These are phyloP conservation scores for Dromococcyx pavoninus DNA, from an alignment of 2,797 vertebrate genomes.

Conservation along the genomic window DNA sequence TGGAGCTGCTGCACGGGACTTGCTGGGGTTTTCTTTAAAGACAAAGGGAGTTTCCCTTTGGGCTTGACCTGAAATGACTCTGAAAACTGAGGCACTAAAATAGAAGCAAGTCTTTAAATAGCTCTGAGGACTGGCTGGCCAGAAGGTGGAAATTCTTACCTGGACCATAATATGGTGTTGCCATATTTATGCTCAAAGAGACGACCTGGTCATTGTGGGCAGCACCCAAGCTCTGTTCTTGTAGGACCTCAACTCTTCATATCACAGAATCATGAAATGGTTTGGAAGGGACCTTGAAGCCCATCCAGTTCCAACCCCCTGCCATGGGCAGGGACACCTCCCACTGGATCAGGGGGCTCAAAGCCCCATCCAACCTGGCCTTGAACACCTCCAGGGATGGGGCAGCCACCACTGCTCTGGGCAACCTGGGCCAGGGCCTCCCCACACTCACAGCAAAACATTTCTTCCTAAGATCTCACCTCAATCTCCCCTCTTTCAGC, in stretches of 20 bases:
- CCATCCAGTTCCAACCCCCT: no score
- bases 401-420: no score
- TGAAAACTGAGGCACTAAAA: accelerated
- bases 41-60: not conserved
- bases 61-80: not conserved
- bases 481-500: no score
- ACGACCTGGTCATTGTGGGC: not conserved
- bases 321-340: no score
- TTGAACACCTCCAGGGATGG: no score
- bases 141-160: not conserved
- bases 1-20: not conserved
- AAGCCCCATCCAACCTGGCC: no score
- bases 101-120: not conserved
- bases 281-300: no score
- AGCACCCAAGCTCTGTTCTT: not conserved
- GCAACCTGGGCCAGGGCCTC: no score
- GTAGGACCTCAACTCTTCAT: not conserved
- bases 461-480: no score
- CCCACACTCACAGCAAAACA: no score
- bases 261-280: no score
- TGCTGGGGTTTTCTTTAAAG: not conserved
- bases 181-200: not conserved
- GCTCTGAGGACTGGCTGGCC: not conserved
- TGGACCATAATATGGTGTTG: accelerated
- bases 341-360: no score